phyloP scores from a whole-genome alignment of 2,113 vertebrate species.

The Gobiocypris rarus region DNA sequence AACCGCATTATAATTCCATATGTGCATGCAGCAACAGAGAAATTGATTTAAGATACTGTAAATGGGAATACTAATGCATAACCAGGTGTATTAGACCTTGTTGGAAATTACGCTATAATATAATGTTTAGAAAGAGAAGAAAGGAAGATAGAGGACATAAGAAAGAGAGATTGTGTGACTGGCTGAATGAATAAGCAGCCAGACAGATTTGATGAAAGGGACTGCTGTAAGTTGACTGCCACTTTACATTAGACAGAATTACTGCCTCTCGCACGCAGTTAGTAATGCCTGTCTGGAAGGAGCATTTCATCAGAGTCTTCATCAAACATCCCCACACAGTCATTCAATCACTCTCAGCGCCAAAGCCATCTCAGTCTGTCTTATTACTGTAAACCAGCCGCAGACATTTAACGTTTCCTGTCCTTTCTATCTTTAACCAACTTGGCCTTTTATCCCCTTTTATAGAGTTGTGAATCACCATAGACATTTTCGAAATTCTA shows the following conservation, averaged over 20 bases:
- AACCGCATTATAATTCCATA: neutral
- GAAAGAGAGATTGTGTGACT: slow-evolving; percentile 2
- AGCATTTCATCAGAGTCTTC: slow-evolving; percentile 15
- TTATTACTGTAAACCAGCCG: slow-evolving; percentile 2
- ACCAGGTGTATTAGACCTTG: neutral
- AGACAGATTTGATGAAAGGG: slow-evolving; percentile 13
- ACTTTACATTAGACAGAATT: slow-evolving; percentile 27
- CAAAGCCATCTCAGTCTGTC: slow-evolving; percentile 6
- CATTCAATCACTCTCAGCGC: neutral
- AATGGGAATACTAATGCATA: neutral
- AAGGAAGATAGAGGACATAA: neutral
- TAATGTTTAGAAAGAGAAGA: neutral
- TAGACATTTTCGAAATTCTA: neutral
- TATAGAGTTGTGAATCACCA: neutral
- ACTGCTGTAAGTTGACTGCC: neutral
- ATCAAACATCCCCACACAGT: neutral
- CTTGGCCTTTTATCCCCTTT: slow-evolving; percentile 1
- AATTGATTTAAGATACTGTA: neutral
- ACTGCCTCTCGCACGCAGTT: neutral
- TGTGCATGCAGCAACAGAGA: neutral
- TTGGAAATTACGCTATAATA: neutral
- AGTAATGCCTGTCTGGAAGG: slow-evolving; percentile 15
- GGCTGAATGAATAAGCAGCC: neutral
- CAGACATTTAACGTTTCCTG: neutral
- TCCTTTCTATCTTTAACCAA: slow-evolving; percentile 20